Conservation (phyloP, 1,140 invertebrate species). For the Homalodisca vitripennis region DNA sequence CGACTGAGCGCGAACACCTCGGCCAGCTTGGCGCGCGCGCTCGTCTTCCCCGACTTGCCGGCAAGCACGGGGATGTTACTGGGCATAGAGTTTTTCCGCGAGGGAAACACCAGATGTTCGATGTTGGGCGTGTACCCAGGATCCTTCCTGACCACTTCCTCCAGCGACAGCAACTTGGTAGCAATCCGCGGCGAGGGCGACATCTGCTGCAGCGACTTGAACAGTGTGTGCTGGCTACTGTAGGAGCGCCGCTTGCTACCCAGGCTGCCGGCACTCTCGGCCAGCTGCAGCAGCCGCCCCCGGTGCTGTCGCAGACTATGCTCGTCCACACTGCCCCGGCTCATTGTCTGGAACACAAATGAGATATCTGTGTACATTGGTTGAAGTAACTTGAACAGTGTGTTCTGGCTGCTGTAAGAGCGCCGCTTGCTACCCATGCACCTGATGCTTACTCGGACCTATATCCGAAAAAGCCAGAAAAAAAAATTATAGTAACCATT, state of each 20-base stretch:
- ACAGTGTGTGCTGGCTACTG: slow-evolving; percentile 25
- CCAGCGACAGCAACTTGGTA: slow-evolving; percentile 25
- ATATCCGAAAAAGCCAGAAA: too few relatives aligned
- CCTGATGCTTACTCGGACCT: too few relatives aligned
- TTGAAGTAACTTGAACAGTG: slow-evolving; percentile 27
- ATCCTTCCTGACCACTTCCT: slow-evolving; percentile 28
- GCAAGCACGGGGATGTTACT: slow-evolving; percentile 34
- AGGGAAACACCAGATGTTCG: slow-evolving; percentile 56
- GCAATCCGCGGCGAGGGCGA: slow-evolving; percentile 12
- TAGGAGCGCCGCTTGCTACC: slow-evolving; percentile 22
- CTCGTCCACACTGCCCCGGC: slow-evolving; percentile 22
- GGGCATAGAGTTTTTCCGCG: slow-evolving; percentile 6
- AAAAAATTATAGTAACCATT: too few relatives aligned
- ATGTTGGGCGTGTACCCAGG: slow-evolving; percentile 58
- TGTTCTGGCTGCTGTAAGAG: slow-evolving; percentile 24
- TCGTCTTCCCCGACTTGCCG: slow-evolving; percentile 43
- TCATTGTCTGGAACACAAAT: slow-evolving; percentile 22
- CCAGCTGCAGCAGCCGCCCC: slow-evolving; percentile 25
- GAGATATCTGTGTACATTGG: slow-evolving; percentile 1
- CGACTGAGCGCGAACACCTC: slow-evolving; percentile 54
- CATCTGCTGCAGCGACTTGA: slow-evolving; percentile 28
- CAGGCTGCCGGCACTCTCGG: not conserved
- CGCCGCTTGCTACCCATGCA: slow-evolving; percentile 16
- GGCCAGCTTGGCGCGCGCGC: slow-evolving; percentile 47
- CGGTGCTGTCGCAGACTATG: slow-evolving; percentile 16